These are phyloP conservation scores for Meghimatium bilineatum DNA, from an alignment of 2,888 invertebrate species.

Conservation along the genomic window DNA sequence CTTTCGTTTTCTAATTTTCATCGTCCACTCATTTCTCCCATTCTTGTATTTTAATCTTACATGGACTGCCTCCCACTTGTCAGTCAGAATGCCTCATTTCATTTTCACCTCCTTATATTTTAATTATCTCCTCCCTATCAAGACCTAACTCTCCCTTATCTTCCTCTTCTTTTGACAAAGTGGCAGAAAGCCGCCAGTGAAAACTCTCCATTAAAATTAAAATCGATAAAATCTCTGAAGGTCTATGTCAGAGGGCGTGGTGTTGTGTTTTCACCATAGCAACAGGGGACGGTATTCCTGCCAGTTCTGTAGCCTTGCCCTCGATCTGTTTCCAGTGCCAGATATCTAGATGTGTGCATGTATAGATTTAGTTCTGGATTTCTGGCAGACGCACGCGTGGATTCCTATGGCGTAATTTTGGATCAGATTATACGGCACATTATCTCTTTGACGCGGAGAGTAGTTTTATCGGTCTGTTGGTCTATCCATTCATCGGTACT, in stretches of 20 bases:
- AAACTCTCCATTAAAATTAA: slow-evolving; percentile 15
- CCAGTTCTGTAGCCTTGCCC: background rate
- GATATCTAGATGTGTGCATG: background rate
- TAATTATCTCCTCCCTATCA: background rate
- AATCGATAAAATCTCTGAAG: slow-evolving; percentile 17
- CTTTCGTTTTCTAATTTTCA: background rate
- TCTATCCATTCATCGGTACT: no score
- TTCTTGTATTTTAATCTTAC: background rate
- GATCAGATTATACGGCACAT: background rate
- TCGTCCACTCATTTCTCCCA: background rate
- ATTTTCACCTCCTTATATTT: background rate
- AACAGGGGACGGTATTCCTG: background rate
- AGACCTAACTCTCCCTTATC: background rate
- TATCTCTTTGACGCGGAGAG: no score
- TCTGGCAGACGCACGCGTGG: background rate
- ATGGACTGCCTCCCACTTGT: background rate
- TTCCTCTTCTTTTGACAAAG: background rate
- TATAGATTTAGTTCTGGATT: background rate
- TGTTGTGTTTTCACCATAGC: slow-evolving; percentile 17
- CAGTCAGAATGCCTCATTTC: background rate
- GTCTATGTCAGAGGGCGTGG: slow-evolving; percentile 12
- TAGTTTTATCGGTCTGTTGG: no score
- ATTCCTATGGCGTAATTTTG: background rate
- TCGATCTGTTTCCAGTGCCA: background rate
- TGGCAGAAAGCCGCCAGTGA: slow-evolving; percentile 14